These are phyloP conservation scores for Taurulus bubalis DNA, from an alignment of 2,113 vertebrate species.

Conservation along the genomic window DNA sequence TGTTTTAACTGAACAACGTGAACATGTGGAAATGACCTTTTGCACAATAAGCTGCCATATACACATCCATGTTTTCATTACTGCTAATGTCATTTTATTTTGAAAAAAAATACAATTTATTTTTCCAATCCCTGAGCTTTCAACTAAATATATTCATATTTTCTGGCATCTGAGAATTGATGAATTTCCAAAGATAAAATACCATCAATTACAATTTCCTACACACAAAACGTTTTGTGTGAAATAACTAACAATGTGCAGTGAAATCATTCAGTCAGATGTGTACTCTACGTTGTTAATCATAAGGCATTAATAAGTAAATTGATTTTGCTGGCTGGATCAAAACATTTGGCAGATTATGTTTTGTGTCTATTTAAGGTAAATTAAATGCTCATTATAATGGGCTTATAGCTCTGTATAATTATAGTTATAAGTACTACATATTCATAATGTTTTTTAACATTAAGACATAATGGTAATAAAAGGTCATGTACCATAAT, in stretches of 20 bases:
- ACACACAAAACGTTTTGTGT: background rate
- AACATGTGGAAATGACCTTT: background rate
- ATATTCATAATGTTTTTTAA: background rate
- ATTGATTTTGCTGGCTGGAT: too few relatives aligned
- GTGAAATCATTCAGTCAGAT: background rate
- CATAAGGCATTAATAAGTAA: too few relatives aligned
- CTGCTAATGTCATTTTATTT: background rate
- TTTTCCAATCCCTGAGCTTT: too few relatives aligned
- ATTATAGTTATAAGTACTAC: background rate
- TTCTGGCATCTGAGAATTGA: background rate
- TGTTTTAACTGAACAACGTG: background rate
- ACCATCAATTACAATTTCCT: background rate
- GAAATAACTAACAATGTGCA: background rate
- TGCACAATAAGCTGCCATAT: background rate
- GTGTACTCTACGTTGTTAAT: background rate
- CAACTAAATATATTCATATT: background rate
- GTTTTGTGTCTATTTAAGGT: background rate
- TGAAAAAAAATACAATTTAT: background rate
- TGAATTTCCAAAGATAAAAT: background rate
- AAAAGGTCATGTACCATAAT: background rate
- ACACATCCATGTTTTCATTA: background rate
- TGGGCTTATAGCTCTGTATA: background rate
- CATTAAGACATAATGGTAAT: background rate
- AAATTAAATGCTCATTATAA: background rate
- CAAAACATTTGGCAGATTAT: background rate